A percentile compares a stretch with the other conserved stretches of the same genome.
Conservation (phyloP, 2,797 vertebrate species). For the Hippoglossus hippoglossus region DNA sequence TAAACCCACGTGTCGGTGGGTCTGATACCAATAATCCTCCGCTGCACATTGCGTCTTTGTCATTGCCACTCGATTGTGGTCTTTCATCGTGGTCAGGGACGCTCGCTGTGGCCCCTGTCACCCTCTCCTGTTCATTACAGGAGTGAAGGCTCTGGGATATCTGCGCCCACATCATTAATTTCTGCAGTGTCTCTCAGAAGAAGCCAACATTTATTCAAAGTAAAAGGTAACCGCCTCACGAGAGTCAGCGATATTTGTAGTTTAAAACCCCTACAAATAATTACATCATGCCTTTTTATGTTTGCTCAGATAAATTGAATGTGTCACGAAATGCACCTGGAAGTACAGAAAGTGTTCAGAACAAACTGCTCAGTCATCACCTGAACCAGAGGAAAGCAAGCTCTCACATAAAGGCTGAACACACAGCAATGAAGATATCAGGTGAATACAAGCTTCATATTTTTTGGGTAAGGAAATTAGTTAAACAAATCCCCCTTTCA, state of each 20-base stretch:
- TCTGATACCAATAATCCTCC: conserved; percentile 65
- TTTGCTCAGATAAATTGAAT: neutral
- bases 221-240: too few species aligned
- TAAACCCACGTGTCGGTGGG: conserved; percentile 50
- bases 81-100: conserved; percentile 40
- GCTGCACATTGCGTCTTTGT: conserved; percentile 35
- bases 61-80: conserved; percentile 32
- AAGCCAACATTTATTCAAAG: too few species aligned
- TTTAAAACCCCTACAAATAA: too few species aligned
- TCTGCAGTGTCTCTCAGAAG: neutral
- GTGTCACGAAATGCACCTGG: neutral
- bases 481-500: too few species aligned
- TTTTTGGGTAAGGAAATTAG: too few species aligned
- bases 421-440: neutral
- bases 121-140: conserved; percentile 46
- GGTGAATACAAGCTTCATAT: neutral
- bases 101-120: neutral
- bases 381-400: neutral
- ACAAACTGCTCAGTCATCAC: neutral
- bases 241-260: too few species aligned
- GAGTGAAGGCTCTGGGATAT: conserved; percentile 21
- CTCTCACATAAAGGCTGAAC: neutral
- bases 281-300: too few species aligned
- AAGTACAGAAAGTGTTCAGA: conserved; percentile 3
- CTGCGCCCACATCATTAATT: conserved; percentile 32